These are phyloP conservation scores for Caenorhabditis sp. DNA, from an alignment of 2,888 invertebrate genomes.

Conservation along the genomic window DNA sequence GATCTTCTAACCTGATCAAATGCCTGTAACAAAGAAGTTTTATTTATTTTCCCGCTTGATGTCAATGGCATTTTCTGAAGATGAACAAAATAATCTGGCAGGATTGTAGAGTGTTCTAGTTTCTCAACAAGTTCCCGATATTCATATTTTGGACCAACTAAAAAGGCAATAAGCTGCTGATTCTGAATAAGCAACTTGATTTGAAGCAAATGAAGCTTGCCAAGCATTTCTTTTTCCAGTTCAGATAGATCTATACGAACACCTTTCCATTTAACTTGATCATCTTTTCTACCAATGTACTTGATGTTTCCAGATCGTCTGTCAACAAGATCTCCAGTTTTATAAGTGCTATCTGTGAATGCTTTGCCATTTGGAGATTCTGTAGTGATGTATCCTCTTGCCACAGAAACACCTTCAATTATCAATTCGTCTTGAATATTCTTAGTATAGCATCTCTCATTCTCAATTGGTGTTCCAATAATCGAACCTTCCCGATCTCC, in stretches of 20 bases:
- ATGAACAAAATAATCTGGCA: conserved; percentile 47
- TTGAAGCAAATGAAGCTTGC: conserved; percentile 21
- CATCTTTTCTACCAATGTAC: conserved; percentile 56
- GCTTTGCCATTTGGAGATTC: not conserved
- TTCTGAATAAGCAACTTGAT: conserved; percentile 18
- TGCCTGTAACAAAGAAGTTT: conserved; percentile 41
- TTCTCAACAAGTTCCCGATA: not conserved
- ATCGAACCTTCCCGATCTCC: conserved; percentile 29
- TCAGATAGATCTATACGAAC: conserved; percentile 38
- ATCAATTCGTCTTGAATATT: conserved; percentile 35
- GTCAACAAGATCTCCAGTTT: conserved; percentile 47
- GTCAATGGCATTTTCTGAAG: conserved; percentile 49
- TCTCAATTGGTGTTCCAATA: conserved; percentile 47
- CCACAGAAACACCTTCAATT: conserved; percentile 37
- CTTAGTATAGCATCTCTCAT: conserved; percentile 21
- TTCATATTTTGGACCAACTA: conserved; percentile 12
- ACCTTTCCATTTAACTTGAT: conserved; percentile 56
- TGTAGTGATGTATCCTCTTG: conserved; percentile 42
- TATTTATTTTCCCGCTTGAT: conserved; percentile 56
- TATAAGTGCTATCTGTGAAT: conserved; percentile 12
- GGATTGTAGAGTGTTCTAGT: conserved; percentile 7
- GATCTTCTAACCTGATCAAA: conserved; percentile 31
- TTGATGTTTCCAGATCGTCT: not conserved
- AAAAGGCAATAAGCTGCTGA: conserved; percentile 45
- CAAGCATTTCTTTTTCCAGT: conserved; percentile 31